Conservation (phyloP, 2,797 vertebrate genomes). For the Pteronotus mesoamericanus region DNA sequence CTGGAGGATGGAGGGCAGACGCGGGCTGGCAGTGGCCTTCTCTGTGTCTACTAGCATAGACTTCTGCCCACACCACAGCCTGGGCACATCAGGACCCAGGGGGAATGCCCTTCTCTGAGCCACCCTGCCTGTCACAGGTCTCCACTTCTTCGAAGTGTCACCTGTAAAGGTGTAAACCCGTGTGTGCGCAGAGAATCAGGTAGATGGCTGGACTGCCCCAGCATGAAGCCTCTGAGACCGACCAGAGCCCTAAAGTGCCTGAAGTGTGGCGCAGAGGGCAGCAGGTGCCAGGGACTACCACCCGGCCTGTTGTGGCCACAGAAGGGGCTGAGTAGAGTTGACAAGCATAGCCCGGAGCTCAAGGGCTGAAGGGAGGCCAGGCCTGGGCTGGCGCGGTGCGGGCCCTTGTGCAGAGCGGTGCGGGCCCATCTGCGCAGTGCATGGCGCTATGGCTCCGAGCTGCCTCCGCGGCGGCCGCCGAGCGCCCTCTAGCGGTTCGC, state of each 20-base stretch:
- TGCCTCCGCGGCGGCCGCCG: background rate
- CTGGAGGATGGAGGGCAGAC: background rate
- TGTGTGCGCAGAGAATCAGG: background rate
- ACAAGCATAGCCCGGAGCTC: background rate
- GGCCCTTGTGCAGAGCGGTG: no score
- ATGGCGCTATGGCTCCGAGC: background rate
- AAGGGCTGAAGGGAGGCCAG: background rate
- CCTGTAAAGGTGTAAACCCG: background rate
- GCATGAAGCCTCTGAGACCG: background rate
- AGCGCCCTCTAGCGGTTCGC: conserved; percentile 46
- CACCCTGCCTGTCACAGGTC: background rate
- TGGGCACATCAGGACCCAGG: fast-evolving
- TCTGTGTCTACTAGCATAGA: background rate
- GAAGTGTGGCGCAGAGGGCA: background rate
- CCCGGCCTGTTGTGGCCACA: background rate
- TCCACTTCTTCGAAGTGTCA: background rate
- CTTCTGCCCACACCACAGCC: background rate
- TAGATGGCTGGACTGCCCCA: background rate
- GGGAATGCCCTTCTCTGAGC: background rate
- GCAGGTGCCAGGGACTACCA: background rate
- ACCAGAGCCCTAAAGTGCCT: background rate
- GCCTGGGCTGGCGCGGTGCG: background rate
- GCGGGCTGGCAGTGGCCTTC: background rate
- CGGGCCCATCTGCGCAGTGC: no score
- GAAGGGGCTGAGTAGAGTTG: background rate